Base-by-base conservation (phyloP, 1,140 invertebrate species). In the Sesamia nonagrioides region DNA sequence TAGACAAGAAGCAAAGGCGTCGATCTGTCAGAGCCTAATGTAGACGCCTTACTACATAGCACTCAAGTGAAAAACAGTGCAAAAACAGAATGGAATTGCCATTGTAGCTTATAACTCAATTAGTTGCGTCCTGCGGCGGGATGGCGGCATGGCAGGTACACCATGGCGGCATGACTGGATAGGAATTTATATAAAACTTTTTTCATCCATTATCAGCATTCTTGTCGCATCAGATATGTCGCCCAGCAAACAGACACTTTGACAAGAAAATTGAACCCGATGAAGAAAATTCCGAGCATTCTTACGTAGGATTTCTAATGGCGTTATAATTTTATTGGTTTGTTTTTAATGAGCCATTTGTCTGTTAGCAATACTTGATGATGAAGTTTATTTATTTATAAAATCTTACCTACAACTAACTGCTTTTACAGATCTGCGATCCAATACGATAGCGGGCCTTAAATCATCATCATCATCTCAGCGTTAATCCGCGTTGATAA, bases 91-190 rank as follows among this genome's bases (percentile, higher is more conserved):
- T 90, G 88, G 87, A 89, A 88, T 89, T 86, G 90, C 90, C 89
- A 92, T 94, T 93, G 92, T 92, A 91, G 89, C 89, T 93, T 93
- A 94, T 94, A 94, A 94, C 92, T 94, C 92, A 93, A 94, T 94
- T 91, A 93, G 88, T 84, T 27, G 66, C 45, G 66, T 50, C 66
- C 40, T 69, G 56, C 68, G 45, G 78, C 21, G 58, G 21, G 58
- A n/a, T n/a, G 58, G 18, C 50, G 18, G 52, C 17, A 18, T 17
- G 9, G 82, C 76, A 84, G 79, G 1, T 9, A 45, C 42, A 45
- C 42, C 84, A 77, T 83, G 86, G 82, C 82, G 86, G 84, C 83
- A 80, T 74, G 80, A 78, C 85, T 84, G 86, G 86, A 85, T 88
- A 88, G 90, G 88, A 88, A 94, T 93, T 92, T 91, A n/a, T 27